Conservation (phyloP, 2,797 vertebrate genomes). For the Neosilurus hyrtlii region DNA sequence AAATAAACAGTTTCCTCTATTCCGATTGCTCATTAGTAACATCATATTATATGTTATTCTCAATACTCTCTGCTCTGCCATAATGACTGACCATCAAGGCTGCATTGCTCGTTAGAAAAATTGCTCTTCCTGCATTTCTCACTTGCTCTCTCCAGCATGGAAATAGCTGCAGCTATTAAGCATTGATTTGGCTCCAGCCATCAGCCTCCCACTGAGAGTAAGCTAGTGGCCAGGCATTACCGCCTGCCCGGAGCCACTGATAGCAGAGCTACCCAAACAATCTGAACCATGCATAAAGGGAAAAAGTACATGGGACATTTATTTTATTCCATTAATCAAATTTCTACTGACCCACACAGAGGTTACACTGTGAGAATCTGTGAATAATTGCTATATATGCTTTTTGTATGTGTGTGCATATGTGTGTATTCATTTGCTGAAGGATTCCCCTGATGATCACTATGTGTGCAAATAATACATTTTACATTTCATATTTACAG, state of each 20-base stretch:
- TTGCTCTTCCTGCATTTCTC: neutral
- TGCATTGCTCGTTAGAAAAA: constrained; percentile 11
- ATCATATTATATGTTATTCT: neutral
- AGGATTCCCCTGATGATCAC: neutral
- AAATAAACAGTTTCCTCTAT: neutral
- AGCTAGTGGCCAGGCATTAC: constrained; percentile 39
- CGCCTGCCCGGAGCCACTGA: constrained; percentile 50
- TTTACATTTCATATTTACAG: neutral
- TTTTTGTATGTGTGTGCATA: neutral
- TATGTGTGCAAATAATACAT: neutral
- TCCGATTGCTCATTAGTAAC: neutral
- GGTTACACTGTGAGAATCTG: neutral
- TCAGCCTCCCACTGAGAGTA: constrained; percentile 49
- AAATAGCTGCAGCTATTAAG: constrained; percentile 53
- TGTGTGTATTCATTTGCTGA: neutral
- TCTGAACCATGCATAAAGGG: constrained; percentile 43
- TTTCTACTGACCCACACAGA: constrained; percentile 55
- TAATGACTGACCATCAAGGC: constrained; percentile 45
- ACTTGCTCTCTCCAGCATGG: constrained; percentile 33
- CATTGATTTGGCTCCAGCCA: constrained; percentile 68
- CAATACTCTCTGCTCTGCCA: neutral
- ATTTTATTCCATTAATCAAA: constrained; percentile 21
- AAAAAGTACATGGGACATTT: constrained; percentile 42
- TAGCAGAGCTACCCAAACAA: constrained; percentile 48
- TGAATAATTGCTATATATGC: neutral